Base-by-base conservation (phyloP, 2,797 vertebrate genomes). In the Cyclopterus lumpus region DNA sequence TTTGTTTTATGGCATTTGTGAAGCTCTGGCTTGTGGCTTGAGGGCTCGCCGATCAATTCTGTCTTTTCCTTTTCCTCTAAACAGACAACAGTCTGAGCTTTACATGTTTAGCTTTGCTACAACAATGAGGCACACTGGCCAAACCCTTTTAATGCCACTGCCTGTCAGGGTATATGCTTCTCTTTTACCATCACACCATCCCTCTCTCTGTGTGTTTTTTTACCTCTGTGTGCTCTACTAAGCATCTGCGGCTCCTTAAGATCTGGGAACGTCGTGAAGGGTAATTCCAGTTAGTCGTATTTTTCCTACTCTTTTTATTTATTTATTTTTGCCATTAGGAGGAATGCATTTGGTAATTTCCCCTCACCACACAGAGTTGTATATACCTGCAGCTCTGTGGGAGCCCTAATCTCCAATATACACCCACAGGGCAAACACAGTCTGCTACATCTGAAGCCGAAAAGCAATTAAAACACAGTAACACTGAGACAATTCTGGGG, bases 91-190 rank as follows among this genome's bases (percentile, higher is more conserved):
- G 73, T 70, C 63, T 65, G 2, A 2, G 63, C 62, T 83, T 83
- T 89, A 89, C 89, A n/a, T n/a, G n/a, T n/a, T n/a, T n/a, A n/a
- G n/a, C n/a, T n/a, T 88, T 90, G 82, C 82, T 63, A 28, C 78
- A 79, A 72, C 75, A 30, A 74, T 32, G 71, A 84, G 49, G 55
- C 51, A 65, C 57, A 73, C 57, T 28, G 26, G 46, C 55, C 62
- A 49, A 64, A 79, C 71, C 67, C 18, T 10, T 78, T 84, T 82
- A 77, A 84, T 75, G 82, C 40, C 16, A 8, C 60, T 49, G 36
- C 40, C 64, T 40, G 70, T 77, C 69, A 42, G 65, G 15, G 36
- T 69, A 73, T 59, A 28, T 59, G 2, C 34, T 38, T 20, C 51
- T 34, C 48, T 75, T 38, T 51, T 12, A 63, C 61, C 16, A 53